Conservation (phyloP, 1,140 invertebrate species). For the Pomacea maculata region DNA sequence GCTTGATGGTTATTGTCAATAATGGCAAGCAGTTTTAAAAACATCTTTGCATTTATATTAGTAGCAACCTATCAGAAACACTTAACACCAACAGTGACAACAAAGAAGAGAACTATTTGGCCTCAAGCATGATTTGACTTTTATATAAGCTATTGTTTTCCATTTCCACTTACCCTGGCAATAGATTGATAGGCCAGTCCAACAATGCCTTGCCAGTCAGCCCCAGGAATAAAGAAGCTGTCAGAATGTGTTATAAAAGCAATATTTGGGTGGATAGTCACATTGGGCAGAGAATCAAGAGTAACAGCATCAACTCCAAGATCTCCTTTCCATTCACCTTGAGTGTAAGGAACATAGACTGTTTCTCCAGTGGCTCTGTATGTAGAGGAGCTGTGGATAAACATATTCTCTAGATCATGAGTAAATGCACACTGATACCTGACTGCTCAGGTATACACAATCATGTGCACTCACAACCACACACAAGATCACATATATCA, state of each 20-base stretch:
- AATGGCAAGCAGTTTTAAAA: background rate
- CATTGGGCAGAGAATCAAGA: constrained; percentile 45
- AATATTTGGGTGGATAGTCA: constrained; percentile 54
- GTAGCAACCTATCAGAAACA: background rate
- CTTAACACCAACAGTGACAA: no score
- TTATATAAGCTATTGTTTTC: background rate
- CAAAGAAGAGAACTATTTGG: no score
- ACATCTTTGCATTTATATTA: background rate
- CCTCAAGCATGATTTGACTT: no score
- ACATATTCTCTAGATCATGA: background rate
- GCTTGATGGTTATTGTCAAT: background rate
- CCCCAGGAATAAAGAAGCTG: constrained; percentile 65
- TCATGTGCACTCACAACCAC: constrained; percentile 10
- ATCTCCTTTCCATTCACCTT: constrained; percentile 65
- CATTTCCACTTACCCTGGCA: constrained; percentile 48
- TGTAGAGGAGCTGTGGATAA: constrained; percentile 52
- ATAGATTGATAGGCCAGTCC: constrained; percentile 66
- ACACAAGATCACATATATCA: background rate
- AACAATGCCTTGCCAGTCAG: constrained; percentile 68
- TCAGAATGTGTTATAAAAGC: constrained; percentile 63
- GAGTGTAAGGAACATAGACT: constrained; percentile 60
- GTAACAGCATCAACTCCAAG: constrained; percentile 61
- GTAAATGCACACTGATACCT: constrained; percentile 5
- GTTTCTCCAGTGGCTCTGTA: constrained; percentile 39
- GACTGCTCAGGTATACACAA: constrained; percentile 1